Evolutionary conservation across 2,888 invertebrate genomes (phyloP).

Genomic region (Rhagonycha lutea): DNA sequence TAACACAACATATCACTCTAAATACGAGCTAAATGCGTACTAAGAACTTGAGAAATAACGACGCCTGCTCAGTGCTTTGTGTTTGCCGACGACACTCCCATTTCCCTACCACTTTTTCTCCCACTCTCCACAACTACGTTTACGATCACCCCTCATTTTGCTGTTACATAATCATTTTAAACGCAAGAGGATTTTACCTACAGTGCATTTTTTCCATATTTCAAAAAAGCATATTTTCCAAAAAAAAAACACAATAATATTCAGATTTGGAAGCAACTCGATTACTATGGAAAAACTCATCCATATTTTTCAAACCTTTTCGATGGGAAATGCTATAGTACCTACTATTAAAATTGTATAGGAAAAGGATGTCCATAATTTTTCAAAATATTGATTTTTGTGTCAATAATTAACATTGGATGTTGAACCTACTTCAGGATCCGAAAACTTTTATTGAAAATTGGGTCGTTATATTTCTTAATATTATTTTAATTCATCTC

Average conservation of each 20-base stretch:
- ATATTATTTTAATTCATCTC: background rate
- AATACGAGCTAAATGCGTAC: constrained; percentile 57
- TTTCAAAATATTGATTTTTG: background rate
- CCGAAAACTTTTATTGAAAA: background rate
- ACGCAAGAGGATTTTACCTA: background rate
- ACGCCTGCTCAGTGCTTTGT: constrained; percentile 54
- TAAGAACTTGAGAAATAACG: constrained; percentile 50
- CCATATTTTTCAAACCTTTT: background rate
- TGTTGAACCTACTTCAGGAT: background rate
- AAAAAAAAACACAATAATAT: background rate
- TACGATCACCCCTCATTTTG: constrained; percentile 30
- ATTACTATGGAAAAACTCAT: background rate
- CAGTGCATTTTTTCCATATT: background rate
- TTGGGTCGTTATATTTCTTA: background rate
- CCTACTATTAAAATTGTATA: background rate
- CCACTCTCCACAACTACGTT: constrained; percentile 37
- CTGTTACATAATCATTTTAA: constrained; percentile 24
- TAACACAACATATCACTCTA: constrained; percentile 58
- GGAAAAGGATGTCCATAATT: background rate
- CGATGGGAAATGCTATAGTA: background rate
- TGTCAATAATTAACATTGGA: background rate
- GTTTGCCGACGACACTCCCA: constrained; percentile 56
- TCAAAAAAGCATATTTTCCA: background rate
- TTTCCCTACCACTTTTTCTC: constrained; percentile 44
- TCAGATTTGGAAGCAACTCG: too few relatives aligned